Base-by-base conservation (phyloP, 1,140 invertebrate genomes). In the Trypoxylus dichotomus region DNA sequence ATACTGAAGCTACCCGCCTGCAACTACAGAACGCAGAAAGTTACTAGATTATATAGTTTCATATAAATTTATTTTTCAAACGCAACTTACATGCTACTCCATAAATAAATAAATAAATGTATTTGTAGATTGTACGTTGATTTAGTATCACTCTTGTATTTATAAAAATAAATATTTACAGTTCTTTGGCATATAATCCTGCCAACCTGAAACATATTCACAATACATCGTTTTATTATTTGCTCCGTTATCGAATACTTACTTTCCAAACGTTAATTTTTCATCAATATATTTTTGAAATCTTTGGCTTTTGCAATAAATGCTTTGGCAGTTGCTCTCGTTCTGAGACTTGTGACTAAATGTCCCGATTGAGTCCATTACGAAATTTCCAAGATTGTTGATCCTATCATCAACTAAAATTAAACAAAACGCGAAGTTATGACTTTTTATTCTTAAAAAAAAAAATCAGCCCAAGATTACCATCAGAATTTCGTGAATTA, bases 381-480 rank as follows among this genome's bases (percentile, higher is more conserved):
- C 15, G 32, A 74, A 74, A 41, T 21, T 74, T 11, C 19, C 19
- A 5, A 74, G 19, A 74, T 74, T 74, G 15, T 74, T 27, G 72
- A 74, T 74, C 13, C 41, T 32, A 19, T 74, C 72, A 27, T 74
- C 72, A 42, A 21, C 72, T 74, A 74, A 74, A 41, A 41, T 74
- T 25, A 74, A 41, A 1, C 13, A 41, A 41, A 74, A 15, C 19
- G 6, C 1, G 68, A 71, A 19, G 15, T 24, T 21, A 32, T 71
- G n/a, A n/a, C n/a, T n/a, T 24, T 21, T 7, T 13, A 11, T 58
- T 24, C 2, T 71, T 71, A 27, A 71, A 3, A 7, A 1, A 47
- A 13, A 15, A 21, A 54, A 25, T 43, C 54, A 75, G n/a, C 54
- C 42, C 1, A 37, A 24, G 5, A 10, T 75, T 43, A 75, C 74